phyloP scores from a whole-genome alignment of 2,113 vertebrate species.

The Gasterosteus aculeatus region DNA sequence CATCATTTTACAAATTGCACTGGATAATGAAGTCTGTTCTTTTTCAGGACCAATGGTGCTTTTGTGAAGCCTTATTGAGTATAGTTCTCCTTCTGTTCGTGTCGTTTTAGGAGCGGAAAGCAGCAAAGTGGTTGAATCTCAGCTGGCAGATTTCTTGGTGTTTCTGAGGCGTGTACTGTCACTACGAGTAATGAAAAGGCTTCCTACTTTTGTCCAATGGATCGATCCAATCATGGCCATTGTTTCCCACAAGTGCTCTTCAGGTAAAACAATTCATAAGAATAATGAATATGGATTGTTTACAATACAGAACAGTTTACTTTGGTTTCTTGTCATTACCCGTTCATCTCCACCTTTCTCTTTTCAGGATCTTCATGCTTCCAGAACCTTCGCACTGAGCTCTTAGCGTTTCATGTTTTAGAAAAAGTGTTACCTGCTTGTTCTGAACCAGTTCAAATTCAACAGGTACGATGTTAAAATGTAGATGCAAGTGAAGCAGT shows the following conservation, averaged over 20 bases:
- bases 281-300: background rate
- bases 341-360: background rate
- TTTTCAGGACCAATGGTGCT: background rate
- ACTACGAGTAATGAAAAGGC: constrained; percentile 74
- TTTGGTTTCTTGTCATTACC: background rate
- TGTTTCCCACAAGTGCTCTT: constrained; percentile 78
- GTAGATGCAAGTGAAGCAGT: background rate
- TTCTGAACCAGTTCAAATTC: constrained; percentile 76
- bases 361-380: constrained; percentile 73
- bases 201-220: constrained; percentile 82
- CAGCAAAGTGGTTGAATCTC: constrained; percentile 80
- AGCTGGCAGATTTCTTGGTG: constrained; percentile 84
- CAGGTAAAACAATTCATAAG: constrained; percentile 58
- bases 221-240: constrained; percentile 83
- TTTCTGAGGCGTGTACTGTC: constrained; percentile 83
- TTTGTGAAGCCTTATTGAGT: background rate
- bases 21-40: background rate
- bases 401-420: constrained; percentile 84
- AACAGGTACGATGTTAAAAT: constrained; percentile 70
- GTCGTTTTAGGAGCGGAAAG: constrained; percentile 63
- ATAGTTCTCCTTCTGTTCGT: constrained; percentile 6
- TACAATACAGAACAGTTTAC: background rate
- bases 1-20: background rate
- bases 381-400: constrained; percentile 82
- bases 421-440: constrained; percentile 82